Percentiles rank a stretch among this genome's conserved stretches.
Conservation (phyloP, 1,140 invertebrate genomes). For the Teleogryllus occipitalis region DNA sequence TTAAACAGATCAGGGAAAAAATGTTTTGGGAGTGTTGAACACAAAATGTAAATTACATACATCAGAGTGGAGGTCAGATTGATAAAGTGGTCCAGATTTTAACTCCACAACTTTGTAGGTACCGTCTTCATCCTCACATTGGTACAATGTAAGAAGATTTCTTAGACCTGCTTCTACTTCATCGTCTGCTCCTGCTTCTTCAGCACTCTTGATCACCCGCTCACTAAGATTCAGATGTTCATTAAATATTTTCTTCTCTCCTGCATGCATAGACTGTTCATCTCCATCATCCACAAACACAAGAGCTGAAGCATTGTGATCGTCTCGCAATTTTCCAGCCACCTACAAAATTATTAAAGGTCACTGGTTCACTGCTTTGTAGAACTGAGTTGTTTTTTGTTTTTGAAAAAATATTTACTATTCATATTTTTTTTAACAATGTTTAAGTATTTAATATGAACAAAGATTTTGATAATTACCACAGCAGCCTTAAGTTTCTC, state of each 20-base stretch:
- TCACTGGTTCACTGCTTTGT: too few relatives aligned
- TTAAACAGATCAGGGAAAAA: background rate
- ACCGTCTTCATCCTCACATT: conserved; percentile 65
- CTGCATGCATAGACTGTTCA: conserved; percentile 58
- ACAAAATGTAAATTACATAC: conserved; percentile 36
- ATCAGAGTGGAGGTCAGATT: conserved; percentile 68
- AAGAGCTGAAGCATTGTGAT: conserved; percentile 43
- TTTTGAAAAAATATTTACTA: too few relatives aligned
- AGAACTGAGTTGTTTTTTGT: too few relatives aligned
- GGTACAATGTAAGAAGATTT: conserved; percentile 47
- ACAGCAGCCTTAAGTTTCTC: conserved; percentile 51
- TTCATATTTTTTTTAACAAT: too few relatives aligned
- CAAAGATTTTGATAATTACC: background rate
- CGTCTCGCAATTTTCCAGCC: conserved; percentile 36
- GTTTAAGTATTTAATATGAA: background rate
- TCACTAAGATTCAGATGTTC: conserved; percentile 56
- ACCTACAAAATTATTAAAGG: conserved; percentile 27
- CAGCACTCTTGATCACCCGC: conserved; percentile 23
- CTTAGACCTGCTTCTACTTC: conserved; percentile 27
- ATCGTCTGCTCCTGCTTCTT: conserved; percentile 33
- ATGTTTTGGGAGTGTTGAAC: background rate
- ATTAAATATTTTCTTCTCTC: conserved; percentile 58
- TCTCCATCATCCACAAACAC: conserved; percentile 79
- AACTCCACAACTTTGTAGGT: conserved; percentile 81
- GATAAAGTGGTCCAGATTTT: conserved; percentile 71